A percentile compares a stretch with the other conserved stretches of the same genome.
Evolutionary conservation across 1,140 invertebrate genomes (phyloP).

Genomic region (Phymorhynchus buccinoides): DNA sequence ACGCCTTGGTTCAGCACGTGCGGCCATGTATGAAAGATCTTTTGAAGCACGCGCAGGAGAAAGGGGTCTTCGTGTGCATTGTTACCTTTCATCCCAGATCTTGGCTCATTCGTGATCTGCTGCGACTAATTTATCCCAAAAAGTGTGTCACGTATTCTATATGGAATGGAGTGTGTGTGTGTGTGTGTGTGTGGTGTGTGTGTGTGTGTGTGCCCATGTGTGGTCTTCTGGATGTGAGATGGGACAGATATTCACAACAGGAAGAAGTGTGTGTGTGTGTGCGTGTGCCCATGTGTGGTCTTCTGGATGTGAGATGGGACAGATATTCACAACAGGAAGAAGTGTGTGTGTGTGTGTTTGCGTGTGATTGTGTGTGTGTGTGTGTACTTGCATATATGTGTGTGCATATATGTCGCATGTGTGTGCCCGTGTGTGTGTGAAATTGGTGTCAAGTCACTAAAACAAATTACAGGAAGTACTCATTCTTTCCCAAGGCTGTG

Average conservation of each 20-base stretch:
- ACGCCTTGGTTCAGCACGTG: slow-evolving; percentile 63
- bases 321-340: too few species aligned
- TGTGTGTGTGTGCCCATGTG: not conserved
- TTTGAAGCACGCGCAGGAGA: slow-evolving; percentile 59
- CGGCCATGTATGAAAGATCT: slow-evolving; percentile 69
- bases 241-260: not conserved
- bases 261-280: too few species aligned
- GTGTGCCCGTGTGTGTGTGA: slow-evolving; percentile 5
- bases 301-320: not conserved
- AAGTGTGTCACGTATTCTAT: slow-evolving; percentile 46
- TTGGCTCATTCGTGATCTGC: slow-evolving; percentile 67
- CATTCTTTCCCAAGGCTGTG: too few species aligned
- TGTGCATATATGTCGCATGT: too few species aligned
- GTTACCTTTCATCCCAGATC: slow-evolving; percentile 69
- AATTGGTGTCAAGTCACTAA: too few species aligned
- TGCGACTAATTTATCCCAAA: slow-evolving; percentile 61
- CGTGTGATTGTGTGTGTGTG: too few species aligned
- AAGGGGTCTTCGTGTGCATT: slow-evolving; percentile 65
- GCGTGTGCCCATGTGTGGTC: not conserved
- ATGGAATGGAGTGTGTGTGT: not conserved
- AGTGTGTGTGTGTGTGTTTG: slow-evolving; percentile 27
- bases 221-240: not conserved
- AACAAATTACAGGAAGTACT: too few species aligned
- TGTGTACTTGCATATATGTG: too few species aligned
- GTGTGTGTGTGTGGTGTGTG: not conserved